Base-by-base conservation (phyloP, 53 echinoderm and acorn worm species). In the Hippasteria phrygiana region DNA sequence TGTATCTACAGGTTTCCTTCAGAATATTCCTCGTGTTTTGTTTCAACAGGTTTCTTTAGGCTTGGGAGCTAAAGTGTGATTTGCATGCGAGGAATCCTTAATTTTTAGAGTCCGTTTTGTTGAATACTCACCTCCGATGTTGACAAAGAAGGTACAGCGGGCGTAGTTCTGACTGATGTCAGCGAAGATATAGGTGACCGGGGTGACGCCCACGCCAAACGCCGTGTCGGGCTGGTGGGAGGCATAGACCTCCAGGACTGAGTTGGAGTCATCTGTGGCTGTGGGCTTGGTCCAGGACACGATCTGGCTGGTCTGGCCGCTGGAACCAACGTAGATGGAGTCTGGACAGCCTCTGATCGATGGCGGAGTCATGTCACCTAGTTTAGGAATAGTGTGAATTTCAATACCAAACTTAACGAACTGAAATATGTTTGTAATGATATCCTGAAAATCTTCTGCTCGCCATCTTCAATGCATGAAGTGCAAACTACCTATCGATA, bases 121-220 rank as follows among this genome's bases (percentile, higher is more conserved):
- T 5, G 26, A 56, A 56, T 16, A 74, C 94, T 70, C 79, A 94
- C 94, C 59, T 35, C 56, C 43, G n/a, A 94, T 88, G 5, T 54
- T 87, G 47, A 95, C 77, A 11, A 73, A 59, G 91, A 95, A 95
- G 12, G 69, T 78, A 42, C 95, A 95, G 3, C 69, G 89, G 32
- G 93, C 93, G 55, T 90, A 80, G 83, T 95, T 95, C 43, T 92
- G 91, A 11, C 91, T 80, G 37, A 39, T 75, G 63, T 95, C 95
- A 1, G 83, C 89, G 54, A 95, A 95, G 81, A 93, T 83, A 38
- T 95, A 95, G 0, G 80, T 91, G 17, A 95, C 87, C 0, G 89
- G 62, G 1, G 93, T 93, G 38, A 54, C 74, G 18, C 95, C 95
- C 14, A 93, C 73, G n/a, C 55, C 36, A 83, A 95, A 95, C 43